Conservation (phyloP, 2,113 vertebrate species). For the Ctenomys sociabilis region DNA sequence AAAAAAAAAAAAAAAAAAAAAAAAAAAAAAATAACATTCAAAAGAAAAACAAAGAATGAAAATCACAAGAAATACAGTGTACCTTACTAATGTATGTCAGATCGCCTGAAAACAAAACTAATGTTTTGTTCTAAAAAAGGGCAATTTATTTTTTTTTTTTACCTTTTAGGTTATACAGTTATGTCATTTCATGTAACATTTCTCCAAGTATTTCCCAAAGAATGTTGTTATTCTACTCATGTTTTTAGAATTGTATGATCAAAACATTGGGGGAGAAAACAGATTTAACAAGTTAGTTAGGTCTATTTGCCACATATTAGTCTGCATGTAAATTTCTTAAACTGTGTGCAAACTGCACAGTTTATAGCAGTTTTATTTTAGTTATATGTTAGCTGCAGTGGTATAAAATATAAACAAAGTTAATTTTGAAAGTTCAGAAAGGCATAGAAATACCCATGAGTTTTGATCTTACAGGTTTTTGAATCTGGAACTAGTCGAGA, state of each 20-base stretch:
- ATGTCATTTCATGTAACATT: neutral
- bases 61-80: neutral
- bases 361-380: neutral
- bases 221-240: neutral
- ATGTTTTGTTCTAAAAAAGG: neutral
- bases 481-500: neutral
- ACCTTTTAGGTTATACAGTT: neutral
- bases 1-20: too few species aligned
- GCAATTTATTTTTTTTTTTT: neutral
- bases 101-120: neutral
- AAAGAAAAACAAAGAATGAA: neutral
- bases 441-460: neutral
- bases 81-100: neutral
- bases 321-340: neutral
- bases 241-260: neutral
- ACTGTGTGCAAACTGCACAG: neutral
- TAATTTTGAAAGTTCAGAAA: conserved; percentile 59
- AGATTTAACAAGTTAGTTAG: neutral
- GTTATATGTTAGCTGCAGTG: conserved; percentile 44
- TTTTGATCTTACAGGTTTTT: neutral
- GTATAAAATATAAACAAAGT: conserved; percentile 38
- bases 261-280: neutral
- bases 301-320: neutral
- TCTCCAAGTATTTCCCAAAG: neutral
- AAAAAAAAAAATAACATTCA: too few species aligned